Conservation (phyloP, 2,113 vertebrate genomes). For the Cryptotis parvus region DNA sequence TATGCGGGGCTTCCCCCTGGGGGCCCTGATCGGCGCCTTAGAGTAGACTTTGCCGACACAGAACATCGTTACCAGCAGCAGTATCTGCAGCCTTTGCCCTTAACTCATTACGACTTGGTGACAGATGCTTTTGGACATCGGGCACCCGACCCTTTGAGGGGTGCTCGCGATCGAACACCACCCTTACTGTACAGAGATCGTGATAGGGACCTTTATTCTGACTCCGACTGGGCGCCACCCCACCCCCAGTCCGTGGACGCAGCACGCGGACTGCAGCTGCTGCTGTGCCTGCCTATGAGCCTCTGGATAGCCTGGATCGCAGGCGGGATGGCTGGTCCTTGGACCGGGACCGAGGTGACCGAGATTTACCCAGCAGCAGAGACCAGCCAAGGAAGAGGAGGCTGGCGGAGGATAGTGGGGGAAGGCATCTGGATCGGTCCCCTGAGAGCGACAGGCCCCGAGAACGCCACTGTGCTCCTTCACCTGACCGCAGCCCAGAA, state of each 20-base stretch:
- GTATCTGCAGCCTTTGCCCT: constrained; percentile 95
- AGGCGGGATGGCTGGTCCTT: constrained; percentile 97
- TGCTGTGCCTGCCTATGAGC: constrained; percentile 91
- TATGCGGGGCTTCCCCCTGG: constrained; percentile 97
- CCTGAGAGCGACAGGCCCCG: constrained; percentile 95
- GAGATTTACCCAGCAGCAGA: constrained; percentile 90
- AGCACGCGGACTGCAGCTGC: constrained; percentile 87
- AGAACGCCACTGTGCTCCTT: constrained; percentile 91
- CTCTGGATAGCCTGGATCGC: constrained; percentile 95
- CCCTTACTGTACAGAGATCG: constrained; percentile 95
- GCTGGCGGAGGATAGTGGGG: constrained; percentile 90
- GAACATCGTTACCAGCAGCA: constrained; percentile 97
- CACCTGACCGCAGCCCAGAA: constrained; percentile 95
- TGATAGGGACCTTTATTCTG: constrained; percentile 95
- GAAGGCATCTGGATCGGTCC: constrained; percentile 94
- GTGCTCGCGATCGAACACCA: constrained; percentile 95
- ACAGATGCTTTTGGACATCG: constrained; percentile 96
- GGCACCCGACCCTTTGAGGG: constrained; percentile 92
- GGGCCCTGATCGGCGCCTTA: constrained; percentile 94
- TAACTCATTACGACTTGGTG: constrained; percentile 95
- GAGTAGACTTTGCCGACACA: constrained; percentile 97
- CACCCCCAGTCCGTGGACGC: constrained; percentile 93
- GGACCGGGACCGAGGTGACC: constrained; percentile 92
- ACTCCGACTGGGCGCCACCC: constrained; percentile 94
- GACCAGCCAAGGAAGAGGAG: constrained; percentile 94